Evolutionary conservation across 1,140 invertebrate species (phyloP).

Genomic region (Ditylenchus dipsaci): DNA sequence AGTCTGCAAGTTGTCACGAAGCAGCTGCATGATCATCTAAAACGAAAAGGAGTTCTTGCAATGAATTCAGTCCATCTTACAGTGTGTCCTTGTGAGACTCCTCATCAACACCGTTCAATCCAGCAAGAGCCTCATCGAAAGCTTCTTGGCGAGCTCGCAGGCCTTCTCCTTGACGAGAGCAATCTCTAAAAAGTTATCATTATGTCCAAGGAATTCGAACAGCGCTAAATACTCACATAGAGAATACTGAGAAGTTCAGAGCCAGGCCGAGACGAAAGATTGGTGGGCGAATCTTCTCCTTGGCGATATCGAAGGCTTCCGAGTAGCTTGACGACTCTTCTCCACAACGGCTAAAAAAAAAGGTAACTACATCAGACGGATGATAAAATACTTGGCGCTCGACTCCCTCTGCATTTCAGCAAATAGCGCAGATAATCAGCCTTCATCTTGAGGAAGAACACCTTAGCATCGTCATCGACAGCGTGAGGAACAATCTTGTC

Average conservation of each 20-base stretch:
- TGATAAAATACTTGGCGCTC: slow-evolving; percentile 77
- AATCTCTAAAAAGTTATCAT: too few relatives aligned
- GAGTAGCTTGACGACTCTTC: not conserved
- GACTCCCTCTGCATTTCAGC: slow-evolving; percentile 92
- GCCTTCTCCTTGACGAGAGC: too few relatives aligned
- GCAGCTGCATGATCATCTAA: too few relatives aligned
- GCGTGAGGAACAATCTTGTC: slow-evolving; percentile 96
- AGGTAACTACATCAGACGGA: too few relatives aligned
- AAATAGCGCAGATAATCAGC: slow-evolving; percentile 98
- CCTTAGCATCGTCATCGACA: slow-evolving; percentile 93
- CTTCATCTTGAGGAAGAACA: slow-evolving; percentile 99
- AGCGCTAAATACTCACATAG: slow-evolving; percentile 66
- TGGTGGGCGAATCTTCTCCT: slow-evolving; percentile 65
- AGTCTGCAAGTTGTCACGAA: too few relatives aligned
- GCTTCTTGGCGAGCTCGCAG: too few relatives aligned
- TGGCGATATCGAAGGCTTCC: slow-evolving; percentile 73
- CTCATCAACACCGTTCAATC: too few relatives aligned
- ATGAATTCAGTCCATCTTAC: too few relatives aligned
- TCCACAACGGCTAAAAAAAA: slow-evolving; percentile 64
- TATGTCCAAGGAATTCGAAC: too few relatives aligned
- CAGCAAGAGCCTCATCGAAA: too few relatives aligned
- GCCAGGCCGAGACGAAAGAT: slow-evolving; percentile 49
- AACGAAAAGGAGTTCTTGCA: too few relatives aligned
- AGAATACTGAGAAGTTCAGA: slow-evolving; percentile 51
- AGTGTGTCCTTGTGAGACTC: too few relatives aligned